Conservation (phyloP, 2,797 vertebrate genomes). For the Serranus cabrilla region DNA sequence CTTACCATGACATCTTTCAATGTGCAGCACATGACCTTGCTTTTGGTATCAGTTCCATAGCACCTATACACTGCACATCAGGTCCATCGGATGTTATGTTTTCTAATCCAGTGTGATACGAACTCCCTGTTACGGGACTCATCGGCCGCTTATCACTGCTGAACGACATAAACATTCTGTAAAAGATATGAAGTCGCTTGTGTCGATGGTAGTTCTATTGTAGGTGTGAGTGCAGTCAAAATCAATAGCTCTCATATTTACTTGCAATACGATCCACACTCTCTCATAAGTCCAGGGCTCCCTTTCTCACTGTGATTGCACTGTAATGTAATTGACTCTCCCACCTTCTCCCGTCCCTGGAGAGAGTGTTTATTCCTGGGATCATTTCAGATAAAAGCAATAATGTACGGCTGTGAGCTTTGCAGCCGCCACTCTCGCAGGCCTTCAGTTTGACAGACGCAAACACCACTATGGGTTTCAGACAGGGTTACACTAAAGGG, state of each 20-base stretch:
- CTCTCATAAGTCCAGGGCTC: conserved; percentile 49
- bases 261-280: conserved; percentile 70
- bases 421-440: conserved; percentile 16
- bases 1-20: conserved; percentile 68
- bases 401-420: conserved; percentile 28
- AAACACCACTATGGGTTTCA: conserved; percentile 18
- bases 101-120: conserved; percentile 4
- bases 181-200: conserved; percentile 43
- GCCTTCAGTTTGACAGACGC: conserved; percentile 23
- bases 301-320: conserved; percentile 55
- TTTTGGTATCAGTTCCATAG: conserved; percentile 48
- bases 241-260: conserved; percentile 78
- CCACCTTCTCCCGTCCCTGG: conserved; percentile 46
- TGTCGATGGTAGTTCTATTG: conserved; percentile 47
- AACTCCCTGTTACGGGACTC: conserved; percentile 14
- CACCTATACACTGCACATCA: conserved; percentile 33
- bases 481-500: conserved; percentile 6
- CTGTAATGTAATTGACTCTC: conserved; percentile 72
- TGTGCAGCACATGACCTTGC: conserved; percentile 52
- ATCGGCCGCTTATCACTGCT: conserved; percentile 19
- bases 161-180: conserved; percentile 42
- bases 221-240: conserved; percentile 67
- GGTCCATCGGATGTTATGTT: conserved; percentile 13
- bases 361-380: conserved; percentile 23
- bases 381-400: conserved; percentile 56